These are phyloP conservation scores for Lutraria lutraria DNA, from an alignment of 2,888 invertebrate species.

Conservation along the genomic window DNA sequence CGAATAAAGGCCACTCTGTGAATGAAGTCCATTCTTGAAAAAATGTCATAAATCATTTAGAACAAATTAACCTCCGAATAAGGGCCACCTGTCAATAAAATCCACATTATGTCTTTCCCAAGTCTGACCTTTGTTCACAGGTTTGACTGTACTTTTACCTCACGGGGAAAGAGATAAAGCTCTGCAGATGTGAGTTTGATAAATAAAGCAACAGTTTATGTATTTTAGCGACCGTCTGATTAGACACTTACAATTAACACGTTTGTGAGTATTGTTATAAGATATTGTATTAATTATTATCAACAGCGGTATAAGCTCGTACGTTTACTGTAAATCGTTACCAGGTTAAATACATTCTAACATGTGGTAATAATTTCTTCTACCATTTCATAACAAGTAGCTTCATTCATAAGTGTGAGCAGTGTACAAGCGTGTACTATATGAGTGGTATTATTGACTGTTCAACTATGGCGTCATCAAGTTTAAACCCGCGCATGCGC, in stretches of 20 bases:
- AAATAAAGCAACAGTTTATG: not conserved
- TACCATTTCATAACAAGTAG: not conserved
- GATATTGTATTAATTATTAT: not conserved
- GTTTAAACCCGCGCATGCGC: not conserved
- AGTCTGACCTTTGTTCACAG: too few species aligned
- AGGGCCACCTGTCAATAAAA: too few species aligned
- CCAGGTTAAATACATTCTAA: slow-evolving; percentile 4
- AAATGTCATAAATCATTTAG: too few species aligned
- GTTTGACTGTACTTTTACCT: not conserved
- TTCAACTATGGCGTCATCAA: not conserved
- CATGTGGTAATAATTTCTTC: slow-evolving; percentile 1
- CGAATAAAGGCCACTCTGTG: too few species aligned
- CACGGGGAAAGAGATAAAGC: not conserved
- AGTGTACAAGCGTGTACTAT: not conserved
- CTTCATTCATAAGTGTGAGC: not conserved
- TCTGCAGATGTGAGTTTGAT: not conserved
- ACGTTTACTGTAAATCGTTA: not conserved
- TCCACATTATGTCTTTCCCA: too few species aligned
- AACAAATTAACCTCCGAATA: too few species aligned
- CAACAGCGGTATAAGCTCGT: not conserved
- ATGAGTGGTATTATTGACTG: not conserved
- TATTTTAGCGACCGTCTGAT: not conserved
- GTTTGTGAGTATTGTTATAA: not conserved
- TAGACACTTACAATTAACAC: not conserved
- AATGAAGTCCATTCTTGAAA: too few species aligned